phyloP scores from a whole-genome alignment of 2,113 vertebrate genomes.

The Apodemus sylvaticus region DNA sequence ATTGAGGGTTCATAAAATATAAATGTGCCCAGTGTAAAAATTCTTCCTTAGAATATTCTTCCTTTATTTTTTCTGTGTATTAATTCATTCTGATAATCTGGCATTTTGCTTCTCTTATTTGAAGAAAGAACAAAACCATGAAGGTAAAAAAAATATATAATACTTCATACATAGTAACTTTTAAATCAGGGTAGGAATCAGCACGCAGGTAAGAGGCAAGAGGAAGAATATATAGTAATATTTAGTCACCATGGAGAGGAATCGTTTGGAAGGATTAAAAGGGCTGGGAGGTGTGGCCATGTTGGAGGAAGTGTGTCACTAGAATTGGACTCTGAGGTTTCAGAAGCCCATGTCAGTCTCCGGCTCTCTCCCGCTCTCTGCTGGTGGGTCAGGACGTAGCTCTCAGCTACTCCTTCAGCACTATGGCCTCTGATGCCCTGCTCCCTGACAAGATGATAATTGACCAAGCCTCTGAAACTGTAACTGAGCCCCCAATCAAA shows the following conservation, averaged over 20 bases:
- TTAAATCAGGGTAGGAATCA: constrained; percentile 9
- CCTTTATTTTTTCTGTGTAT: background rate
- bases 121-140: constrained; percentile 43
- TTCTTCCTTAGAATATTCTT: constrained; percentile 22
- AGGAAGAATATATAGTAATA: background rate
- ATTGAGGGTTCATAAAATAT: background rate
- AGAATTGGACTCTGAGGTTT: background rate
- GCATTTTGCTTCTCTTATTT: constrained; percentile 22
- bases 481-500: background rate
- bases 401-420: background rate
- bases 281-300: background rate
- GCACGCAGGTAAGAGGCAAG: background rate
- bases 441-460: background rate
- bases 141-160: background rate
- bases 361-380: background rate
- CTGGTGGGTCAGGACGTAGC: background rate
- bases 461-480: background rate
- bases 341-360: background rate
- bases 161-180: background rate
- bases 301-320: background rate
- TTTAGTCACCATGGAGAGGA: background rate
- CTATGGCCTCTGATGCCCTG: background rate
- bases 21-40: background rate
- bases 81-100: constrained; percentile 51
- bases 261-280: background rate